Evolutionary conservation across 2,888 invertebrate genomes (phyloP), one percentile per base, ranked within the genome.

Genomic region (Desoria tigrina): DNA sequence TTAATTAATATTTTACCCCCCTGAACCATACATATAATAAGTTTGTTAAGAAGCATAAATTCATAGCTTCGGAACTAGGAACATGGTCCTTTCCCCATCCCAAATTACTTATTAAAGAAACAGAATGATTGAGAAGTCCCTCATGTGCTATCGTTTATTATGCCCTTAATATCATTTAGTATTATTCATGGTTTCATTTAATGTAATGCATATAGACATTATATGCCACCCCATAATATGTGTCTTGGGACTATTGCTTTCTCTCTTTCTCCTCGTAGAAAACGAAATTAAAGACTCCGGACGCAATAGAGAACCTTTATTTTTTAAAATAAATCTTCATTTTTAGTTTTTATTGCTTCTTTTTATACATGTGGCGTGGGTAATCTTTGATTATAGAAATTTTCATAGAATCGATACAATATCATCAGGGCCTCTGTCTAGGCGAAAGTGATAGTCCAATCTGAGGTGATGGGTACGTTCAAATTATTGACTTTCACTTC

Each of bases 131-230:
- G 68, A 21, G 80, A 83, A 37, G 77, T 77, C 0, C 71, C 71
- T n/a, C n/a, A n/a, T 39, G 42, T 50, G 18, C 68, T 68, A n/a
- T 82, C 90, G 1, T 86, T 87, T 0, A 89, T 88, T 88, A 73
- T 92, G 42, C 91, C 91, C 0, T 80, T 94, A 9, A 76, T n/a
- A 14, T 49, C 18, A 27, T 80, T 93, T 24, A 90, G 90, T 56
- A 69, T 90, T 2, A n/a, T 94, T 90, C 79, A 88, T 92, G 27
- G 81, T 90, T 27, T 85, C 90, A 55, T 94, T 92, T 81, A 90
- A 68, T 42, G 59, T 71, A 4, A n/a, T 74, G n/a, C 71, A 71
- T 18, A 70, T 63, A 24, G n/a, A 68, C 18, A 58, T 42, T 14
- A 66, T 65, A 21, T 74, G 66, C 37, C 72, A 65, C 66, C 51